These are phyloP conservation scores for Tupiocoris notatus DNA, from an alignment of 2,888 invertebrate species.

Conservation along the genomic window DNA sequence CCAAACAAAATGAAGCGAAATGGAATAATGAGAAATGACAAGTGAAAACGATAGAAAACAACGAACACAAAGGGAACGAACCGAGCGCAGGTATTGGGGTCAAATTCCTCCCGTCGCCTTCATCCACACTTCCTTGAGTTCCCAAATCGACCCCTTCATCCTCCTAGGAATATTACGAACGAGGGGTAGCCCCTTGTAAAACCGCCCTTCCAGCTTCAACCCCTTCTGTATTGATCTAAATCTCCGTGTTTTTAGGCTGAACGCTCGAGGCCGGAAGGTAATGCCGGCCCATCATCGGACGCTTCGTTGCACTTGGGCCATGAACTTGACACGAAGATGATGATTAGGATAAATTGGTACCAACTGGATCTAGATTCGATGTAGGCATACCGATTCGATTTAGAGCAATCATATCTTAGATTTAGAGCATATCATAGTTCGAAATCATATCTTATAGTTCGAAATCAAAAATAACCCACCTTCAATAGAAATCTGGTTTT, in stretches of 20 bases:
- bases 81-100: neutral
- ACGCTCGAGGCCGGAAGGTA: neutral
- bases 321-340: neutral
- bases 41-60: neutral
- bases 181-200: neutral
- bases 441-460: too few species aligned
- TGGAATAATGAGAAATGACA: too few species aligned
- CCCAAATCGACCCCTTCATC: neutral
- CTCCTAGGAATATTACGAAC: neutral
- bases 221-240: slow-evolving; percentile 17
- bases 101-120: neutral
- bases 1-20: too few species aligned
- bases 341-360: too few species aligned
- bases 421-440: too few species aligned
- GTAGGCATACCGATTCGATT: too few species aligned
- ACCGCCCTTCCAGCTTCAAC: neutral
- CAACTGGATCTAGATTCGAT: too few species aligned
- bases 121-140: neutral
- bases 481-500: too few species aligned
- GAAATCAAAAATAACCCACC: too few species aligned
- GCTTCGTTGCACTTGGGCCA: too few species aligned
- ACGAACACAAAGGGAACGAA: neutral
- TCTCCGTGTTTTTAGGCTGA: slow-evolving; percentile 17
- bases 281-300: neutral
- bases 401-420: too few species aligned